Percentiles rank a stretch among this genome's conserved stretches.
phyloP scores from a whole-genome alignment of 2,797 vertebrate genomes.

The Synanceia verrucosa region DNA sequence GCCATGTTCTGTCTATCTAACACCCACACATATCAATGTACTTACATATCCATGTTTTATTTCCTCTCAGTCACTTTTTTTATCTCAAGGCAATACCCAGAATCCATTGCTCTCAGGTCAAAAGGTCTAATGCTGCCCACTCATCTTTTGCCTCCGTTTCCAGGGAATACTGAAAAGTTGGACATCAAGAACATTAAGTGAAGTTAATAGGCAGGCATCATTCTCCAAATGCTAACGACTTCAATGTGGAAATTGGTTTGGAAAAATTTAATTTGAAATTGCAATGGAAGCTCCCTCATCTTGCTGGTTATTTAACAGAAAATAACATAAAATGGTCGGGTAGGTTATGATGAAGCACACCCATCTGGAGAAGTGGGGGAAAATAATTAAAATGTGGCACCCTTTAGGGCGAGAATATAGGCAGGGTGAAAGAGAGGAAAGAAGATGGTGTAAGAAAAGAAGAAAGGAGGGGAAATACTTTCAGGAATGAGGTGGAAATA shows the following conservation, averaged over 20 bases:
- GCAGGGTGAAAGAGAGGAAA: neutral
- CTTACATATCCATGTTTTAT: neutral
- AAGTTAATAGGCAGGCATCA: slow-evolving; percentile 34
- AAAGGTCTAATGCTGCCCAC: slow-evolving; percentile 16
- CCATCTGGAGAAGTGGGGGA: slow-evolving; percentile 7
- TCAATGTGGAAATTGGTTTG: slow-evolving; percentile 32
- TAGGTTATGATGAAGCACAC: slow-evolving; percentile 30
- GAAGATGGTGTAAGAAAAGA: neutral
- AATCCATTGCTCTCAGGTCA: slow-evolving; percentile 41
- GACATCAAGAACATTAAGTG: slow-evolving; percentile 38
- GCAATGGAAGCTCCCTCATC: slow-evolving; percentile 7
- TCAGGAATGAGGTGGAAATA: neutral
- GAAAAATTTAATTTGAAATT: slow-evolving; percentile 24
- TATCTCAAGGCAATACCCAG: slow-evolving; percentile 22
- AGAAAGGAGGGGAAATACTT: neutral
- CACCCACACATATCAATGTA: neutral
- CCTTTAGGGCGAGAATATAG: slow-evolving; percentile 12
- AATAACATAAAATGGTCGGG: slow-evolving; percentile 5
- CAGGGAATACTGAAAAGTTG: neutral
- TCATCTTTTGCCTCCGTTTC: slow-evolving; percentile 2
- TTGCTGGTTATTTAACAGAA: slow-evolving; percentile 27
- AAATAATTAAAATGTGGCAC: slow-evolving; percentile 31
- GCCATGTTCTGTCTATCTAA: neutral
- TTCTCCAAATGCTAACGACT: slow-evolving; percentile 29
- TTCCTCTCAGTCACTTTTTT: slow-evolving; percentile 13